Percentiles rank a stretch among this genome's conserved stretches.
These are phyloP conservation scores for Orthosia gothica DNA, from an alignment of 2,888 invertebrate genomes.

Conservation along the genomic window DNA sequence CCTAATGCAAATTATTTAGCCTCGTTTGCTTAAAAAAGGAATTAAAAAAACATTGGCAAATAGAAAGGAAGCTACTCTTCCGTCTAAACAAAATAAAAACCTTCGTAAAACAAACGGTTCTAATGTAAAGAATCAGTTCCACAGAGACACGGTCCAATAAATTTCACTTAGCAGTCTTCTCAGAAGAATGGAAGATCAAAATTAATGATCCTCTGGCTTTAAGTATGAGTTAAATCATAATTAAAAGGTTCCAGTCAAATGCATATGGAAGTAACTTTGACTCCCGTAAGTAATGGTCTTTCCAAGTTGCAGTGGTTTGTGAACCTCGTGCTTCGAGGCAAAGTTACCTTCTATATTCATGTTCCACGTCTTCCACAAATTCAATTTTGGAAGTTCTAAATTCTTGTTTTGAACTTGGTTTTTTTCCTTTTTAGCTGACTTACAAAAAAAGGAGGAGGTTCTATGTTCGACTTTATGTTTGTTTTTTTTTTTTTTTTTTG, in stretches of 20 bases:
- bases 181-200: slow-evolving; percentile 49
- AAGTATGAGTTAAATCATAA: slow-evolving; percentile 23
- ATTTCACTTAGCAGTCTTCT: slow-evolving; percentile 50
- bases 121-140: slow-evolving; percentile 24
- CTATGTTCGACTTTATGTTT: too few relatives aligned
- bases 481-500: too few relatives aligned
- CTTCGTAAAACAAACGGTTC: slow-evolving; percentile 36
- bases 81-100: slow-evolving; percentile 29
- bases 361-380: background rate
- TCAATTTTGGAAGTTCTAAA: background rate
- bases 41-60: background rate
- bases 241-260: slow-evolving; percentile 21
- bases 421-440: background rate
- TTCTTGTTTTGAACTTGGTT: background rate
- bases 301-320: background rate
- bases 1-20: background rate
- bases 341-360: background rate
- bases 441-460: too few relatives aligned
- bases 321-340: background rate
- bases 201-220: slow-evolving; percentile 45
- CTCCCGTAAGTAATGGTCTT: too few relatives aligned
- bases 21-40: slow-evolving; percentile 5
- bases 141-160: slow-evolving; percentile 45
- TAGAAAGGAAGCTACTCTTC: slow-evolving; percentile 30
- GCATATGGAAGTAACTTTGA: background rate